Base-by-base conservation (phyloP, 2,113 vertebrate genomes). In the Rutilus rutilus region DNA sequence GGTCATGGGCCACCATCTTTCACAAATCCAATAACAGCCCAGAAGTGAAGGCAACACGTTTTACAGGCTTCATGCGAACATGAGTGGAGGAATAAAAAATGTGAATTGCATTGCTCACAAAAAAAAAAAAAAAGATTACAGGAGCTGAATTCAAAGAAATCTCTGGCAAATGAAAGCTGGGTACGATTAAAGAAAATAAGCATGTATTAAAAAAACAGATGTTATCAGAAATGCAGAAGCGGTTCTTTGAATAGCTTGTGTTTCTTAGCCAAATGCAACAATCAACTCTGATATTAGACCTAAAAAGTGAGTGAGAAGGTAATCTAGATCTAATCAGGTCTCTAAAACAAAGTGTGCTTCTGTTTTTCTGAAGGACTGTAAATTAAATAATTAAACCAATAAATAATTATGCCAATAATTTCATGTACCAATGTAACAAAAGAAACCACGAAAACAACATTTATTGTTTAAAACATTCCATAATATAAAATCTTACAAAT, bases 11-110 rank as follows among this genome's bases (percentile, higher is more conserved):
- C 85, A 88, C 85, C 87, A 85, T 88, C 85, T 87, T 62, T 69
- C 85, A 90, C 83, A 88, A 75, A 83, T 87, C 87, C 85, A 88
- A 86, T 86, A 80, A 87, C 82, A 82, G 36, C 59, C 25, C 25
- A 59, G 52, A 36, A 85, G 84, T 36, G 59, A 67, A 76, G 83
- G 60, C 36, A 62, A 36, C 71, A 73, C 65, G 64, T 85, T 85
- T 87, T 84, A 85, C 73, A 39, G 52, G 52, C 78, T 78, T 23
- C 62, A 74, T 60, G 62, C n/a, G 65, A 79, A 83, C 42, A 71
- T 25, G 33, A 65, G 60, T 25, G 83, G 59, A 73, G 47, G 30
- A 82, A 80, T 74, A 82, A 71, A 62, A 86, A 83, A 73, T 39
- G 59, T 73, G 45, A 59, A 85, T 82, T 15, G 73, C 62, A 52